Base-by-base conservation (phyloP, 2,888 invertebrate genomes). In the Eupithecia vulgata region DNA sequence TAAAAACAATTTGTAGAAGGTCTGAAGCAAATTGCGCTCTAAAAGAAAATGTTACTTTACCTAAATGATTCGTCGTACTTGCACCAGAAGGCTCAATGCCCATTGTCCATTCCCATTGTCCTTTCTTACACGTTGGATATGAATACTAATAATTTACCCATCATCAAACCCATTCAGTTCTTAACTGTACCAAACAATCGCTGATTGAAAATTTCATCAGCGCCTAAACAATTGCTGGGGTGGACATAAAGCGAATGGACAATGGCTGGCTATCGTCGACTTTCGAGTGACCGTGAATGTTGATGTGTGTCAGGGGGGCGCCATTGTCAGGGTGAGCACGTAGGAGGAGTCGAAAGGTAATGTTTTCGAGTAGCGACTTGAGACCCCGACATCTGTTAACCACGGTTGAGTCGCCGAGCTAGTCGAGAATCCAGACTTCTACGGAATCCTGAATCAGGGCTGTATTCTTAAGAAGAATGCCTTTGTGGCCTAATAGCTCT, bases 241-340 rank as follows among this genome's bases (percentile, higher is more conserved):
- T 66, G 66, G 73, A 74, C 71, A 74, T 71, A 78, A 76, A 78
- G 73, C 74, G 77, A 76, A 73, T 69, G 73, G 71, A 74, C 78
- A 76, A 76, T 78, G 76, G 78, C 79, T 78, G 76, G 78, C 79
- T 75, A 78, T 76, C 71, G 74, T 67, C 75, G 82, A 88, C 91
- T 91, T 91, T 91, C 90, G 81, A 87, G 84, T 80, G 88, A 82
- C 88, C 89, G 85, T 89, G 89, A 88, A 87, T 80, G 76, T 85
- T 72, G 76, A 72, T 88, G 88, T 91, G 83, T 87, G 92, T 90
- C 87, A 92, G 76, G 83, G 82, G 90, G 91, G 83, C 88, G 81
- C 76, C 76, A 82, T 92, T 85, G 81, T 81, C 83, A 90, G 85
- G 85, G 79, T 81, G 81, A 80, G 84, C 91, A 90, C 92, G 92